Percentiles rank a stretch among this genome's conserved stretches.
Conservation (phyloP, 2,797 vertebrate genomes). For the Fringilla coelebs region DNA sequence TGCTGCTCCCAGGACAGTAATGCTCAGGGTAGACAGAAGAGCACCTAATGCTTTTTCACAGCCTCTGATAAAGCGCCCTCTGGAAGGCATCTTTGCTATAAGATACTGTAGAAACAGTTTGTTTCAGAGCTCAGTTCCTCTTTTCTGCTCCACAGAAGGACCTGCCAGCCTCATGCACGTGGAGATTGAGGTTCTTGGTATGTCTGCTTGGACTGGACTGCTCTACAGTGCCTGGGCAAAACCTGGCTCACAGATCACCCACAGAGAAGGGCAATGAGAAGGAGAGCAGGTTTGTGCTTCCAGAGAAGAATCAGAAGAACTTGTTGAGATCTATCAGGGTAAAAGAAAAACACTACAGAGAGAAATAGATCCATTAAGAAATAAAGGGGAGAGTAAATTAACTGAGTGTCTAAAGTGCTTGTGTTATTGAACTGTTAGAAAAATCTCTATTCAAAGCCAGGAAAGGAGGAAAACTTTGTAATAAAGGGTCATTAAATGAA, state of each 20-base stretch:
- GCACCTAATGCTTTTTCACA: neutral
- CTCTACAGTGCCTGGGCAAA: neutral
- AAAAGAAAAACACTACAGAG: neutral
- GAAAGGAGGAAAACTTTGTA: conserved; percentile 43
- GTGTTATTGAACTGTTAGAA: conserved; percentile 50
- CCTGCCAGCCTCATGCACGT: fast-evolving
- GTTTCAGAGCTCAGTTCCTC: neutral
- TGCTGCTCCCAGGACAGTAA: neutral
- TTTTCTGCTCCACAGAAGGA: neutral
- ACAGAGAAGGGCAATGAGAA: neutral
- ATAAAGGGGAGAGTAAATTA: conserved; percentile 48
- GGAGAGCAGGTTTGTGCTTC: neutral
- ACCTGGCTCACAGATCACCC: neutral
- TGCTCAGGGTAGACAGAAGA: neutral
- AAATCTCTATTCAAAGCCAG: conserved; percentile 45
- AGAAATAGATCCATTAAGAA: conserved; percentile 44
- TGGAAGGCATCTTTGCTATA: neutral
- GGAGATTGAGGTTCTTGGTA: neutral
- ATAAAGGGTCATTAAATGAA: conserved; percentile 43
- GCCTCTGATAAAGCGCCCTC: neutral
- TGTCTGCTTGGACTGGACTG: neutral
- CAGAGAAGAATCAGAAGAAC: neutral
- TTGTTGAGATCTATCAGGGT: neutral
- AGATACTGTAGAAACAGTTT: neutral
- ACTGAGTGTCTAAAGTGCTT: neutral